These are phyloP conservation scores for Ageneiosus marmoratus DNA, from an alignment of 2,113 vertebrate genomes.

Conservation along the genomic window DNA sequence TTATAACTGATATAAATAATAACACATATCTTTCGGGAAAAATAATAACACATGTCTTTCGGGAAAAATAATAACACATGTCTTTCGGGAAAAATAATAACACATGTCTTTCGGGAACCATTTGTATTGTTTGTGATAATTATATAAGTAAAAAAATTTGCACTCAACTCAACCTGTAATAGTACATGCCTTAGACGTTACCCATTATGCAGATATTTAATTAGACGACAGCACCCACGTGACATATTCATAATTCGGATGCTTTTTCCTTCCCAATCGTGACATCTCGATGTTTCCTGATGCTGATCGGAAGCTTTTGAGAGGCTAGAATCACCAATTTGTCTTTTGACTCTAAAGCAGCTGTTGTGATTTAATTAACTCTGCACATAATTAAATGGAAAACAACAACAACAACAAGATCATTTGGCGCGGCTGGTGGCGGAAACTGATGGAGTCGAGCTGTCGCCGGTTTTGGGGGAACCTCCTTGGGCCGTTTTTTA, in stretches of 20 bases:
- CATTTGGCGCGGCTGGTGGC: not conserved
- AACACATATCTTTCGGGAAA: no score
- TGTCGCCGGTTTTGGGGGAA: slow-evolving; percentile 7
- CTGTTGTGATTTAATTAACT: slow-evolving; percentile 52
- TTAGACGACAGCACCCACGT: not conserved
- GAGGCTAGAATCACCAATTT: slow-evolving; percentile 33
- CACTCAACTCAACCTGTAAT: not conserved
- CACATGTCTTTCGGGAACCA: not conserved
- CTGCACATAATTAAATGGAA: slow-evolving; percentile 47
- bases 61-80: not conserved
- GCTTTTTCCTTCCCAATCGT: not conserved
- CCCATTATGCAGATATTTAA: not conserved
- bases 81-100: not conserved
- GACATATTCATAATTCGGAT: not conserved
- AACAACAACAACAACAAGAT: slow-evolving; percentile 19
- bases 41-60: no score
- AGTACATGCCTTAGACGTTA: not conserved
- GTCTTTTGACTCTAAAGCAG: slow-evolving; percentile 39
- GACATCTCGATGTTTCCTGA: slow-evolving; percentile 6
- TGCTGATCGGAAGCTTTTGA: slow-evolving; percentile 24
- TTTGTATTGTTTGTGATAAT: not conserved
- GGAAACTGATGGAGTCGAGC: slow-evolving; percentile 26
- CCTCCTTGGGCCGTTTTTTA: slow-evolving; percentile 22
- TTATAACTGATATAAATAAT: no score
- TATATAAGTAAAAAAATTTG: not conserved